Conservation (phyloP, 2,888 invertebrate genomes). For the Leptopterna dolabrata region DNA sequence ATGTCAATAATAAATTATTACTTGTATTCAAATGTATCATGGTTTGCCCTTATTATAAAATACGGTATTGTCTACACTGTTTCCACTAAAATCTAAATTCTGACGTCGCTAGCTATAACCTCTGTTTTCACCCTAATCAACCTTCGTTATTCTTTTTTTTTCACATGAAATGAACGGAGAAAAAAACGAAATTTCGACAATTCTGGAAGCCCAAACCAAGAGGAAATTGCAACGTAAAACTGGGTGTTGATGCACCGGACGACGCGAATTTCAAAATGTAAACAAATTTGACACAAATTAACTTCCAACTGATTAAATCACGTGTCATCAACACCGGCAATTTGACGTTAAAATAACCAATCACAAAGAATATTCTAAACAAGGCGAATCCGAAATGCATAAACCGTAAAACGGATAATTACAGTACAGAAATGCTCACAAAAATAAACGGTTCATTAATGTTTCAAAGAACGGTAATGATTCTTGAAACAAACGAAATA, state of each 20-base stretch:
- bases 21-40: not conserved
- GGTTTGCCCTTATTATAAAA: not conserved
- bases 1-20: not conserved
- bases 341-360: not conserved
- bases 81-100: slow-evolving; percentile 26
- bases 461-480: too few species aligned
- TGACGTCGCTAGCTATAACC: not conserved
- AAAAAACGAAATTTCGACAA: not conserved
- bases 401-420: too few species aligned
- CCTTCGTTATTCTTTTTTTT: not conserved
- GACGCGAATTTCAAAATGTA: not conserved
- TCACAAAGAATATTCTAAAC: not conserved
- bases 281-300: too few species aligned
- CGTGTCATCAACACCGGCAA: not conserved
- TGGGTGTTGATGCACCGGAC: not conserved
- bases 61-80: slow-evolving; percentile 35
- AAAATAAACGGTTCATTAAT: too few species aligned
- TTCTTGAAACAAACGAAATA: not conserved
- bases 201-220: not conserved
- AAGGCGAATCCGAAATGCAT: not conserved
- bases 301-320: too few species aligned
- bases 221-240: not conserved
- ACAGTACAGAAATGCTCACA: too few species aligned
- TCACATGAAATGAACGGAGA: not conserved
- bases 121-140: not conserved